Evolutionary conservation across 2,888 invertebrate genomes (phyloP), one percentile per base, ranked within the genome.

Genomic region (Neoscelio sp.): DNA sequence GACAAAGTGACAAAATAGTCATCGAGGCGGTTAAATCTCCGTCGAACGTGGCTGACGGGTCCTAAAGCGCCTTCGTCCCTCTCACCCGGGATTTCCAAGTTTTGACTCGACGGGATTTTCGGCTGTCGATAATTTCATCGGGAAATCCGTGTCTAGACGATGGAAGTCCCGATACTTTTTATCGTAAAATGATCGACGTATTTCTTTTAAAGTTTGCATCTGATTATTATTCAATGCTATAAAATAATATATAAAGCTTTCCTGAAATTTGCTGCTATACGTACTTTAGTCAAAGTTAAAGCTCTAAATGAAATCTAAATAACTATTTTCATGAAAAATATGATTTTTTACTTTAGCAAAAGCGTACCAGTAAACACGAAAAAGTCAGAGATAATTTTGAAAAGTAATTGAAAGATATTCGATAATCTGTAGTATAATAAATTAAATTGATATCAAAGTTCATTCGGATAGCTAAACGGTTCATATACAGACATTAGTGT

Each of bases 41-140:
- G 65, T 42, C 20, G 42, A 65, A 60, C 65, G 10, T 18, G 28
- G 12, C 33, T 77, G 71, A 77, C 48, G 64, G 54, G 8, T 58
- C 18, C 28, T 52, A 67, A 71, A 71, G 58, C 76, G 7, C 17
- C 35, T 52, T 8, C 20, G 30, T 33, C 28, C 23, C 33, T 20
- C 42, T 28, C 40, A 56, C 50, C 54, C 60, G 74, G 80, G 77
- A 83, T 83, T 83, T 78, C 74, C 82, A 83, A 81, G 80, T 83
- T 84, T 82, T 78, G 58, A 81, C 80, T 80, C 60, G 48, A 33
- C 8, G 30, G 76, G 62, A 78, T 78, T 74, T 76, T 46, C 79
- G 74, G 23, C 65, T 62, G 67, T 68, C 74, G 78, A 81, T 80
- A 78, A 82, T 78, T 81, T 76, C 68, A 70, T 54, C 62, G 65